phyloP scores from a whole-genome alignment of 2,797 vertebrate species.

The Artibeus lituratus region DNA sequence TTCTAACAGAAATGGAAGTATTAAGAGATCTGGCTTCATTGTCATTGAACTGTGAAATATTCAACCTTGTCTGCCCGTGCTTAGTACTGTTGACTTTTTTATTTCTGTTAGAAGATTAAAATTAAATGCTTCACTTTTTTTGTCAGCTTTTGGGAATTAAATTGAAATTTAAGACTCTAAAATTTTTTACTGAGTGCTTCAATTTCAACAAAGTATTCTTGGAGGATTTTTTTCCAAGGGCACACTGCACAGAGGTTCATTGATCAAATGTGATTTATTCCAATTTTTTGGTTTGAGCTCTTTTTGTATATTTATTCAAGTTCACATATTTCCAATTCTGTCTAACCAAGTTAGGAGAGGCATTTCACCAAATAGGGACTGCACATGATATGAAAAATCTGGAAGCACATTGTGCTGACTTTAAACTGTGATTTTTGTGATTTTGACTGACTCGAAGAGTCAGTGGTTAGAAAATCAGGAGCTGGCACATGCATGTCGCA shows the following conservation, averaged over 20 bases:
- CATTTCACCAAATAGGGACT: slow-evolving; percentile 79
- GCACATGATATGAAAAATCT: slow-evolving; percentile 77
- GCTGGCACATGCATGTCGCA: not conserved
- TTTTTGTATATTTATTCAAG: slow-evolving; percentile 84
- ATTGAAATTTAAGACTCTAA: slow-evolving; percentile 86
- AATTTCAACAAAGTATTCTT: slow-evolving; percentile 81
- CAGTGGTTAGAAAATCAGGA: slow-evolving; percentile 73
- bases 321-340: slow-evolving; percentile 79
- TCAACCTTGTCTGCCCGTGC: slow-evolving; percentile 90
- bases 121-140: slow-evolving; percentile 96
- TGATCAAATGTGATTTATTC: slow-evolving; percentile 81
- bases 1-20: slow-evolving; percentile 86
- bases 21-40: slow-evolving; percentile 89
- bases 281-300: slow-evolving; percentile 76
- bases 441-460: slow-evolving; percentile 74
- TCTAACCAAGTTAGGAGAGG: slow-evolving; percentile 74
- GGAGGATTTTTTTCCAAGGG: slow-evolving; percentile 81
- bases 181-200: slow-evolving; percentile 83
- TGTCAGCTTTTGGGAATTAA: slow-evolving; percentile 93
- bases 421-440: slow-evolving; percentile 72
- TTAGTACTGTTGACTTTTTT: slow-evolving; percentile 95
- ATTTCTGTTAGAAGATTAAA: slow-evolving; percentile 94
- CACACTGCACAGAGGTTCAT: slow-evolving; percentile 81
- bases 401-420: slow-evolving; percentile 75
- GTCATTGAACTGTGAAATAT: slow-evolving; percentile 89